phyloP scores from a whole-genome alignment of 2,888 invertebrate genomes.

The Lacanobia oleracea region DNA sequence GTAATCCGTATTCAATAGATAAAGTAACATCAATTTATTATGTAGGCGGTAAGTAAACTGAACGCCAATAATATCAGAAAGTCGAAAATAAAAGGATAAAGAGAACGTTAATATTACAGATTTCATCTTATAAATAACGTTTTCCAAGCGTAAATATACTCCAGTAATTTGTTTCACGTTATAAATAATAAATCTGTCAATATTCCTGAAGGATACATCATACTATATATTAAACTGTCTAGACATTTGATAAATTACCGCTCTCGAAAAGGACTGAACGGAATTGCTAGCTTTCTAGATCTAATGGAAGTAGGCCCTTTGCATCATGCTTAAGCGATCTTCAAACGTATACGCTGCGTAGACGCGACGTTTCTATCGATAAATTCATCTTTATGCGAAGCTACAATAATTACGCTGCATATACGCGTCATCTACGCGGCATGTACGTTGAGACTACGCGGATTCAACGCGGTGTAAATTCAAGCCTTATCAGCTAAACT shows the following conservation, averaged over 20 bases:
- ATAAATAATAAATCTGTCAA: conserved; percentile 45
- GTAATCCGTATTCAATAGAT: neutral
- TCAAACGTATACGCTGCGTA: neutral
- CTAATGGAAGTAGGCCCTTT: conserved; percentile 3
- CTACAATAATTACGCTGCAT: neutral
- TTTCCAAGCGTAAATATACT: conserved; percentile 25
- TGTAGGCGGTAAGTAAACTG: neutral
- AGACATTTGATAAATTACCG: conserved; percentile 42
- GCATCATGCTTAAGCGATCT: neutral
- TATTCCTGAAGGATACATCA: conserved; percentile 37
- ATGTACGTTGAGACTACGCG: neutral
- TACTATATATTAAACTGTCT: conserved; percentile 42
- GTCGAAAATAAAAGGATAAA: conserved; percentile 17
- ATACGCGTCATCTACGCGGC: neutral
- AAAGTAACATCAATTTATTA: neutral
- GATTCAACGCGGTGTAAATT: neutral
- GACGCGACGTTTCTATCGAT: neutral
- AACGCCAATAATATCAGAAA: conserved; percentile 5
- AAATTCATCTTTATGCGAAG: neutral
- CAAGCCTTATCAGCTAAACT: neutral
- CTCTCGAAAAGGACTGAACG: conserved; percentile 3
- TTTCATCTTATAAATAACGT: conserved; percentile 21
- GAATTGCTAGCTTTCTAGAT: conserved; percentile 27
- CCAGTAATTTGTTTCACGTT: conserved; percentile 31
- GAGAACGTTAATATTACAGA: conserved; percentile 6